Base-by-base conservation (phyloP, 1,140 invertebrate genomes). In the Sycobia sp. region DNA sequence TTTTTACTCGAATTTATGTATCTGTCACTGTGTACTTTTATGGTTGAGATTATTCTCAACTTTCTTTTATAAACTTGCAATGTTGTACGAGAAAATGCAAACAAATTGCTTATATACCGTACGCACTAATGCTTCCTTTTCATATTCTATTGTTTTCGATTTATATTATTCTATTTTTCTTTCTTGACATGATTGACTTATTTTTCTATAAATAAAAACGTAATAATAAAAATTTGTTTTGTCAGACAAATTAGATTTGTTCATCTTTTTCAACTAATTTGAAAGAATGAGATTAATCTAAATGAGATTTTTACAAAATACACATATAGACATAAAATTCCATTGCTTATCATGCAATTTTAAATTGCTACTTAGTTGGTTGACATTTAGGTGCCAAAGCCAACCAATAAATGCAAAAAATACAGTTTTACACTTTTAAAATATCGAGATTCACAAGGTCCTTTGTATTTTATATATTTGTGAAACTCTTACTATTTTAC, bases 291-390 rank as follows among this genome's bases (percentile, higher is more conserved):
- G 47, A 57, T 29, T 63, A 60, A 57, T 57, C 38, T 58, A 65
- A 58, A 58, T 51, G 54, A 63, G 44, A 57, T 57, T 57, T 50
- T 54, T 62, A 62, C 51, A 55, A n/a, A n/a, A 49, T 51, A 64
- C 55, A 65, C 55, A 54, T 65, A 53, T 59, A 65, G 38, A 64
- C 38, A 29, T 43, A 57, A 65, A 44, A n/a, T 59, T 38, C 10
- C 25, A 65, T 58, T 25, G 18, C 29, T 53, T 65, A 59, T 51
- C 18, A 39, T 29, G 54, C 61, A 51, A 57, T 65, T 58, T 58
- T 18, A 51, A 53, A 54, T 54, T 65, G 57, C 51, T 14, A 18
- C 38, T 49, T 4, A 36, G 41, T 25, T 54, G 23, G 18, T n/a
- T 10, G 18, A 29, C 34, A 32, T 47, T 44, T 32, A 43, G 11